These are phyloP conservation scores for Bellardia bayeri DNA, from an alignment of 2,888 invertebrate species.

Conservation along the genomic window DNA sequence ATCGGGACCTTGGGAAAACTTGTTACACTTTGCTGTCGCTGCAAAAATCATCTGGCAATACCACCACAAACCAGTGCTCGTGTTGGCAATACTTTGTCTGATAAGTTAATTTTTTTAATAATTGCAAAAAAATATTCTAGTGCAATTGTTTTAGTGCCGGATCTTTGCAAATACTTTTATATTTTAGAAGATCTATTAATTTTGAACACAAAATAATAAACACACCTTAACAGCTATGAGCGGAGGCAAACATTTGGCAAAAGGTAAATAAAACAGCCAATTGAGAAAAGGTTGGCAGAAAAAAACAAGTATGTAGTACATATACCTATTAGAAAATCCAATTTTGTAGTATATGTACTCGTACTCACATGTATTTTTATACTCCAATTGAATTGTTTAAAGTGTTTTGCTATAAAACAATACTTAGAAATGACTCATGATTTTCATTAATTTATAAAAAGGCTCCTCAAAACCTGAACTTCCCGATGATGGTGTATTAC, in stretches of 20 bases:
- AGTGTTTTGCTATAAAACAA: background rate
- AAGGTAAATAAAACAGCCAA: constrained; percentile 65
- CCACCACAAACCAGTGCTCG: background rate
- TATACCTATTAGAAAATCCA: background rate
- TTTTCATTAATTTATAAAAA: constrained; percentile 78
- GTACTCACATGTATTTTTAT: constrained; percentile 9
- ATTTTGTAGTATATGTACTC: background rate
- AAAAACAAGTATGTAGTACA: constrained; percentile 3
- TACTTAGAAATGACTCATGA: constrained; percentile 16
- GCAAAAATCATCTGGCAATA: background rate
- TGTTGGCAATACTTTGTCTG: constrained; percentile 1
- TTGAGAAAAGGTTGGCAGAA: background rate
- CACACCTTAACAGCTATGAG: constrained; percentile 62
- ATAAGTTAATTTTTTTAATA: constrained; percentile 1
- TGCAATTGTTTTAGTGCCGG: background rate
- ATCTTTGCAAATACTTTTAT: background rate
- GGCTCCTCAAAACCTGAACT: constrained; percentile 88
- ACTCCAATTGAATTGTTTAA: background rate
- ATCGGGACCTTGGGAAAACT: no score
- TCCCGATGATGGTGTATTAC: constrained; percentile 87
- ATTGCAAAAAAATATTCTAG: background rate
- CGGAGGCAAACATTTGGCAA: constrained; percentile 73
- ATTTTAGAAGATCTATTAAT: background rate
- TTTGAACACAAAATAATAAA: background rate
- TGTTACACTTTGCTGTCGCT: no score